Conservation (phyloP, 2,888 invertebrate species). For the Rhamphomyia laevipes region DNA sequence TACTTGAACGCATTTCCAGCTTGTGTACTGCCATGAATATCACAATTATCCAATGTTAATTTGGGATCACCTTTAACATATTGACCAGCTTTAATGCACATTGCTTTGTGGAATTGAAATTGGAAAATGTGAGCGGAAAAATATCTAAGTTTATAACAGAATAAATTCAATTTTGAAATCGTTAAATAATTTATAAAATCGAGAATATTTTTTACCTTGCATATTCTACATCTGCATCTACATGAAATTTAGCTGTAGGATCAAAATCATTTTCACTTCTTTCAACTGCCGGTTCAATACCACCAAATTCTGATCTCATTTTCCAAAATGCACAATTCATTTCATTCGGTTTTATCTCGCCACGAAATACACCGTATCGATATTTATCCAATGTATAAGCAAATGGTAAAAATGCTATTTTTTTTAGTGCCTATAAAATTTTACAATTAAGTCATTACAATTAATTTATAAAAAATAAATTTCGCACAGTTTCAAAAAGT, state of each 20-base stretch:
- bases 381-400: constrained; percentile 57
- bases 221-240: constrained; percentile 57
- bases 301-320: constrained; percentile 48
- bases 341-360: constrained; percentile 42
- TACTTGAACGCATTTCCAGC: constrained; percentile 62
- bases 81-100: constrained; percentile 64
- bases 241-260: constrained; percentile 64
- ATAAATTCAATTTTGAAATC: background rate
- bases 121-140: constrained; percentile 69
- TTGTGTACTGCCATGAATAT: constrained; percentile 67
- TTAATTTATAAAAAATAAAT: background rate
- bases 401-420: constrained; percentile 58
- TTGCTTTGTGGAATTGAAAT: constrained; percentile 62
- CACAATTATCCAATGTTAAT: constrained; percentile 69
- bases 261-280: constrained; percentile 59
- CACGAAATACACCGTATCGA: constrained; percentile 56
- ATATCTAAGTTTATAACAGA: constrained; percentile 42
- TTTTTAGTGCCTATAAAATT: constrained; percentile 39
- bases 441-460: background rate
- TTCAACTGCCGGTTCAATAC: constrained; percentile 50
- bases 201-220: constrained; percentile 40
- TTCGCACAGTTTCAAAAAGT: constrained; percentile 38
- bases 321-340: constrained; percentile 59
- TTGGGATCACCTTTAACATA: constrained; percentile 52
- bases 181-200: background rate